Conservation (phyloP, 2,888 invertebrate species). For the Cheilosia vernalis region DNA sequence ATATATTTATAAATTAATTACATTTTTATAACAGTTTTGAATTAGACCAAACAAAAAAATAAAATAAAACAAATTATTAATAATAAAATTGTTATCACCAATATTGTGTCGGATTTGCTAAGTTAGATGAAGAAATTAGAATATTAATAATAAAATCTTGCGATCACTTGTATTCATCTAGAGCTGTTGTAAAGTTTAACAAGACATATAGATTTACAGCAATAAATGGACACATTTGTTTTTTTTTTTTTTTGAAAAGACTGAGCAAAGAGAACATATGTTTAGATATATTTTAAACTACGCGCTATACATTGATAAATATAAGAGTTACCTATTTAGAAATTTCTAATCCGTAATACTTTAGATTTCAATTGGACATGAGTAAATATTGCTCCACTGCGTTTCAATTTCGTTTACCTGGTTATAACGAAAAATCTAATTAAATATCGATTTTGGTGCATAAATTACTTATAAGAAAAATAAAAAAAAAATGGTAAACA, state of each 20-base stretch:
- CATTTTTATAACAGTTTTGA: slow-evolving; percentile 76
- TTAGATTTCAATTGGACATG: slow-evolving; percentile 48
- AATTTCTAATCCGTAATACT: slow-evolving; percentile 58
- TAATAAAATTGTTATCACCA: slow-evolving; percentile 59
- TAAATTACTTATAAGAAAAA: slow-evolving; percentile 15
- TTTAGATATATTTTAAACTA: slow-evolving; percentile 31
- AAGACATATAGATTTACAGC: slow-evolving; percentile 26
- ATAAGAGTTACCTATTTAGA: slow-evolving; percentile 20
- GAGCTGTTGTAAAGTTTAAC: slow-evolving; percentile 13
- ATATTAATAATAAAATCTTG: slow-evolving; percentile 27
- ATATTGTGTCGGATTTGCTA: slow-evolving; percentile 66
- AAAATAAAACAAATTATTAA: slow-evolving; percentile 2
- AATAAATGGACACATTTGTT: slow-evolving; percentile 32
- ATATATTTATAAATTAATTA: slow-evolving; percentile 76
- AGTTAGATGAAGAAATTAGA: slow-evolving; percentile 44
- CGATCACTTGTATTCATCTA: slow-evolving; percentile 17
- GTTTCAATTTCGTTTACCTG: neutral
- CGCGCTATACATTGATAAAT: slow-evolving; percentile 46
- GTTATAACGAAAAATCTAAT: neutral
- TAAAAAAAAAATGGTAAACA: slow-evolving; percentile 1
- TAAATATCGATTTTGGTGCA: neutral
- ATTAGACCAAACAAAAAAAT: slow-evolving; percentile 60
- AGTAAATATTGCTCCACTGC: slow-evolving; percentile 40
- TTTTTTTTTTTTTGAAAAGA: slow-evolving; percentile 17
- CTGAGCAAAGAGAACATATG: slow-evolving; percentile 1